Base-by-base conservation (phyloP, 2,113 vertebrate genomes). In the Oceanites oceanicus region DNA sequence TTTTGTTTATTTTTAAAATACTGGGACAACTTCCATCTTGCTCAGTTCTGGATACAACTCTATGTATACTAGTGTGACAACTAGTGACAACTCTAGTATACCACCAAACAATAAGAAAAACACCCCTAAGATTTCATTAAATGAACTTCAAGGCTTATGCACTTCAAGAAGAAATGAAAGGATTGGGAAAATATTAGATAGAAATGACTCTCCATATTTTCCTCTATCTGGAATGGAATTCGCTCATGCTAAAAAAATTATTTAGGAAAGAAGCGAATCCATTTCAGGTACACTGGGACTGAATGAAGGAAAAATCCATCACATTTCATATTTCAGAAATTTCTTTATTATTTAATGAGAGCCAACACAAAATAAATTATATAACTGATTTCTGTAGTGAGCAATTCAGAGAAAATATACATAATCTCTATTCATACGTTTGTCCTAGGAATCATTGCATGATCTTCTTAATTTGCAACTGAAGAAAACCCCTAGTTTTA, bases 201-300 rank as follows among this genome's bases (percentile, higher is more conserved):
- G 30, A 77, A 71, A 58, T 52, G 1, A 65, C 20, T 58, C 47
- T 27, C 50, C 4, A 15, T 45, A 27, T 63, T 88, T 87, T 50
- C 11, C 1, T 34, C 49, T 67, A 40, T 42, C 52, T 61, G n/a
- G 18, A 79, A 67, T 3, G 13, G 25, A 73, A 10, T 6, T 59
- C 1, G 1, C 4, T 71, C 22, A 32, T 42, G 56, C 29, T 38
- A 49, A 55, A 45, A 67, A 34, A 40, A 20, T 9, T 0, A 53
- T 66, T 78, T 53, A 42, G 30, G 34, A 89, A 73, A 78, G 78
- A n/a, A 78, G 52, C 26, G 73, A 61, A 78, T 49, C 44, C 38
- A 55, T 66, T 67, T 78, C 18, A 23, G 59, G 42, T 45, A 40
- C 15, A 50, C 10, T 68, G 29, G 12, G 17, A 53, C 26, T 53